A percentile compares a stretch with the other conserved stretches of the same genome.
phyloP scores from a whole-genome alignment of 2,113 vertebrate species.

The Castor canadensis region DNA sequence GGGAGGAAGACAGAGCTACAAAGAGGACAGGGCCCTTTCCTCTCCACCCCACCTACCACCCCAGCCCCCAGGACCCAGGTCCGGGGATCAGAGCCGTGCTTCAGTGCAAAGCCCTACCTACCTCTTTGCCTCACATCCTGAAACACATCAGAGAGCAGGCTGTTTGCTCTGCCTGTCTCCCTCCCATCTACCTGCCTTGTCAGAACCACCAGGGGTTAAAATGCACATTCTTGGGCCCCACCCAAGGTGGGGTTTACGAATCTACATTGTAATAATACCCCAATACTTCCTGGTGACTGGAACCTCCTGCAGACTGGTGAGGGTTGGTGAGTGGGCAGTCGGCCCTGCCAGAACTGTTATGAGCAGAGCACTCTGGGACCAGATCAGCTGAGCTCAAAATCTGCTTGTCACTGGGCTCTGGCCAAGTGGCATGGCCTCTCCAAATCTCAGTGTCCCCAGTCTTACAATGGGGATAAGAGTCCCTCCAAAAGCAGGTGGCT shows the following conservation, averaged over 20 bases:
- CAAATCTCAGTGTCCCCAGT: neutral
- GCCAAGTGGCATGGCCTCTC: neutral
- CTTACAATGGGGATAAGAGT: neutral
- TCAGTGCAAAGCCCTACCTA: neutral
- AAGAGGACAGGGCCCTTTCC: neutral
- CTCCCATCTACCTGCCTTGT: no score
- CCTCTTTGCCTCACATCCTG: accelerated
- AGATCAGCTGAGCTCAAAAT: neutral
- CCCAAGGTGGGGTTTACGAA: neutral
- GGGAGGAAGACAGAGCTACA: neutral
- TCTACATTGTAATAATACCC: neutral
- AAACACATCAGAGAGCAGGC: no score
- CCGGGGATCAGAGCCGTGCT: neutral
- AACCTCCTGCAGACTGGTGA: neutral
- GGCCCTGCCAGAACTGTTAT: neutral
- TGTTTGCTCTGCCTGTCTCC: neutral
- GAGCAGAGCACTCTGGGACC: neutral
- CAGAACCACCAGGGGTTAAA: neutral
- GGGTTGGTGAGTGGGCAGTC: accelerated
- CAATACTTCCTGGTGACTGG: no score
- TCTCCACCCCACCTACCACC: neutral
- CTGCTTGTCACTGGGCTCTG: neutral
- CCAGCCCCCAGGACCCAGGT: neutral
- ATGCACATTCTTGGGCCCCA: neutral
- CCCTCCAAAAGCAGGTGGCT: neutral